Evolutionary conservation across 2,888 invertebrate species (phyloP).

Genomic region (Linnaemya tessellans): DNA sequence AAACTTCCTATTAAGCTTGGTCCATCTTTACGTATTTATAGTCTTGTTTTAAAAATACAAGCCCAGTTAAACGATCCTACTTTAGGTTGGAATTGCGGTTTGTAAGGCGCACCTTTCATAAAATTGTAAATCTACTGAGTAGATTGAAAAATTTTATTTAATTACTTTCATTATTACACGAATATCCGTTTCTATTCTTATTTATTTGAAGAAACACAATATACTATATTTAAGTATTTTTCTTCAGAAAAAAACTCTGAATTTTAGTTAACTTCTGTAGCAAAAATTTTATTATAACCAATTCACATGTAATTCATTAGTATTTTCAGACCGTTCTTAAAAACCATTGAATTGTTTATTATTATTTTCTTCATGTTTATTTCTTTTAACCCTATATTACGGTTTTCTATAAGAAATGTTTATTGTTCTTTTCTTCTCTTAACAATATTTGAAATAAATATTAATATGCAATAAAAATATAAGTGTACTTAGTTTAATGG

Average conservation of each 20-base stretch:
- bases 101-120: slow-evolving; percentile 57
- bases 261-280: not conserved
- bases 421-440: not conserved
- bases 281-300: not conserved
- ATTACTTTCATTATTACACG: not conserved
- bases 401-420: not conserved
- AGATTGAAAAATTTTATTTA: slow-evolving; percentile 17
- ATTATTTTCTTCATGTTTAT: not conserved
- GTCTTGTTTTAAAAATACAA: slow-evolving; percentile 92
- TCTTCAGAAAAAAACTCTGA: not conserved
- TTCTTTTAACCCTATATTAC: not conserved
- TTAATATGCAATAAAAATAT: not conserved
- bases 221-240: not conserved
- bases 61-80: slow-evolving; percentile 87
- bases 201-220: not conserved
- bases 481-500: too few species aligned
- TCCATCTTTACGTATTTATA: slow-evolving; percentile 93
- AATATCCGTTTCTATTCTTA: not conserved
- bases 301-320: not conserved
- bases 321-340: not conserved
- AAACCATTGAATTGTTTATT: not conserved
- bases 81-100: slow-evolving; percentile 77
- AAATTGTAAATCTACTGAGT: slow-evolving; percentile 44
- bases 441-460: not conserved
- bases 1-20: slow-evolving; percentile 93